Evolutionary conservation across 2,888 invertebrate species (phyloP).

Genomic region (Tachina grossa): DNA sequence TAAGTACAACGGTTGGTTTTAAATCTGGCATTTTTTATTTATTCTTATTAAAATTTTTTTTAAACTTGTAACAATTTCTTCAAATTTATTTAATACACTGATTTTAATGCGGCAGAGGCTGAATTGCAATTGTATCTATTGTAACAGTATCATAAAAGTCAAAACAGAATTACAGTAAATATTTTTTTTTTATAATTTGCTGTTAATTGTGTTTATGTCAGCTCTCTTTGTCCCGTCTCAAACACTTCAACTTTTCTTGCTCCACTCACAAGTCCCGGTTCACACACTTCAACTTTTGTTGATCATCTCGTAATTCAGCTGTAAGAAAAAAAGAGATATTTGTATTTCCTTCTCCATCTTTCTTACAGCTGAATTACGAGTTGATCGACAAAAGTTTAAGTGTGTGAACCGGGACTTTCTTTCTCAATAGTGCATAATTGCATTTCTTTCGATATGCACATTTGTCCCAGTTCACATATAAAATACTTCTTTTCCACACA

Average conservation of each 20-base stretch:
- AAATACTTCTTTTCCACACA: no score
- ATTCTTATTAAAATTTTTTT: background rate
- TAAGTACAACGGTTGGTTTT: conserved; percentile 75
- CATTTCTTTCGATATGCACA: background rate
- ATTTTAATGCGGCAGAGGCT: background rate
- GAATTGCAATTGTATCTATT: conserved; percentile 21
- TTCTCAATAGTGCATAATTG: background rate
- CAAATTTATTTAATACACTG: background rate
- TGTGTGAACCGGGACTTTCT: no score
- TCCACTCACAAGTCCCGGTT: no score
- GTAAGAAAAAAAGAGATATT: no score
- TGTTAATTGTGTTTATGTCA: conserved; percentile 24
- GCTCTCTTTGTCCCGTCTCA: no score
- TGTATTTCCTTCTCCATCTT: no score
- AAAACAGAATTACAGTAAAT: background rate
- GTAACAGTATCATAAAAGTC: conserved; percentile 14
- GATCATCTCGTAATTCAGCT: no score
- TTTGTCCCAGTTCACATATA: no score
- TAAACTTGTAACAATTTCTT: background rate
- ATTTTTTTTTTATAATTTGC: conserved; percentile 25
- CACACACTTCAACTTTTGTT: no score
- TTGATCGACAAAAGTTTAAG: no score
- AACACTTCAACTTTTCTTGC: no score
- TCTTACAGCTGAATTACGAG: no score
- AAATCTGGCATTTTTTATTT: conserved; percentile 71